Base-by-base conservation (phyloP, 1,140 invertebrate genomes). In the Bombus waltoni region DNA sequence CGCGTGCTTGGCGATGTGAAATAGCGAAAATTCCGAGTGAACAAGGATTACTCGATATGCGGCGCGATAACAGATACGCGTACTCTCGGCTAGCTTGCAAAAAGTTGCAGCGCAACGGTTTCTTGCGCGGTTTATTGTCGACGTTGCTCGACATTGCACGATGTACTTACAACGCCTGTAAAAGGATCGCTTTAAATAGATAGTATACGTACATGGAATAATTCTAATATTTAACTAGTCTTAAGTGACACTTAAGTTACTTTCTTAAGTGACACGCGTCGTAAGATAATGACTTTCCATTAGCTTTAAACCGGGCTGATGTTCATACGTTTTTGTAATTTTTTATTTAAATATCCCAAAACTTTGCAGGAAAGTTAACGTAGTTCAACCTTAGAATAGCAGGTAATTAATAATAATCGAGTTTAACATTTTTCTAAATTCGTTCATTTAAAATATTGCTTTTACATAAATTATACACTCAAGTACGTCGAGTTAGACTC, bases 11-110 rank as follows among this genome's bases (percentile, higher is more conserved):
- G 66, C 73, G 77, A 85, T 89, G 70, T 70, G 59, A 80, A 78
- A 77, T 42, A 62, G 70, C 42, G 77, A 57, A 77, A 38, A 88
- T 88, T 81, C 68, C 66, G 59, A 11, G 18, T n/a, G 38, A 22
- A 35, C 73, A 22, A 35, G 74, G 44, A 77, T 83, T 77, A 70
- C 47, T 38, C 62, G 73, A 83, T 44, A 42, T 9, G 13, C 35
- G 6, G 1, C 9, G 59, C 80, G 71, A 82, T 74, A 74, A 82
- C 70, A 65, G 71, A n/a, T 44, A 73, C 80, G 65, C 57, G 53
- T 73, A 73, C 40, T 62, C 53, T 13, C 22, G 22, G 28, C 28
- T 40, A 47, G 71, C n/a, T 74, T 65, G 15, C 22, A 38, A 74
- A 73, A 82, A 38, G 70, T 71, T 15, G 25, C 25, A 3, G 2